Evolutionary conservation across 1,140 invertebrate species (phyloP).

Genomic region (Forficula auricularia): DNA sequence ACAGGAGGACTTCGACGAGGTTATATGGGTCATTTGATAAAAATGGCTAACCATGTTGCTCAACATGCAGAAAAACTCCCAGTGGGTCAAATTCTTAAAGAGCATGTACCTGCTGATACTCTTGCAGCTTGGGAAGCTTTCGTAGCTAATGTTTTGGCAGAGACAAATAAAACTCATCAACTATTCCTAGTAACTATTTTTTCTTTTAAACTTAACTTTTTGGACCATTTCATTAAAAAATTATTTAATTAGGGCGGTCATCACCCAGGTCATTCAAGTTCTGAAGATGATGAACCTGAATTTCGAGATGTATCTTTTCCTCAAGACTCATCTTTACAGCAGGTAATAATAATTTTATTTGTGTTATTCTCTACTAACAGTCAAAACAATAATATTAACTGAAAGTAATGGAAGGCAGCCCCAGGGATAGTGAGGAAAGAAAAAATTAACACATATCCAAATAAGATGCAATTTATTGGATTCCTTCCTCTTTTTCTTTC

Average conservation of each 20-base stretch:
- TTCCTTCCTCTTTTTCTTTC: neutral
- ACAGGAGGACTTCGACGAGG: conserved; percentile 36
- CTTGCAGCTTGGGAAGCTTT: conserved; percentile 39
- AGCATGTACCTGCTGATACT: conserved; percentile 35
- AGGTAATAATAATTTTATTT: conserved; percentile 23
- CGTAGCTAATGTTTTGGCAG: conserved; percentile 32
- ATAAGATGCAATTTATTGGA: neutral
- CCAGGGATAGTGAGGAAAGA: neutral
- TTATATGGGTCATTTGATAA: conserved; percentile 62
- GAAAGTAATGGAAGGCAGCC: neutral
- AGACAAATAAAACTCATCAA: conserved; percentile 43
- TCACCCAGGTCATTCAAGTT: conserved; percentile 27
- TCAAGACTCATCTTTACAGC: conserved; percentile 34
- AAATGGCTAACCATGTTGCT: conserved; percentile 48
- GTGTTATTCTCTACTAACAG: neutral
- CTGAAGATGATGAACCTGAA: conserved; percentile 35
- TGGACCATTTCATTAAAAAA: conserved; percentile 3
- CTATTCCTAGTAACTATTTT: conserved; percentile 28
- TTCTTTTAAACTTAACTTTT: neutral
- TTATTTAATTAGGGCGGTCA: conserved; percentile 21
- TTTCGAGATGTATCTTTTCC: conserved; percentile 33
- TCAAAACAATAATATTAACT: neutral
- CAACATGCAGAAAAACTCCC: conserved; percentile 23
- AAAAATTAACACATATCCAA: neutral
- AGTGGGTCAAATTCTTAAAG: conserved; percentile 30